A percentile compares a stretch with the other conserved stretches of the same genome.
Conservation (phyloP, 2,113 vertebrate species). For the Pelodiscus sinensis region DNA sequence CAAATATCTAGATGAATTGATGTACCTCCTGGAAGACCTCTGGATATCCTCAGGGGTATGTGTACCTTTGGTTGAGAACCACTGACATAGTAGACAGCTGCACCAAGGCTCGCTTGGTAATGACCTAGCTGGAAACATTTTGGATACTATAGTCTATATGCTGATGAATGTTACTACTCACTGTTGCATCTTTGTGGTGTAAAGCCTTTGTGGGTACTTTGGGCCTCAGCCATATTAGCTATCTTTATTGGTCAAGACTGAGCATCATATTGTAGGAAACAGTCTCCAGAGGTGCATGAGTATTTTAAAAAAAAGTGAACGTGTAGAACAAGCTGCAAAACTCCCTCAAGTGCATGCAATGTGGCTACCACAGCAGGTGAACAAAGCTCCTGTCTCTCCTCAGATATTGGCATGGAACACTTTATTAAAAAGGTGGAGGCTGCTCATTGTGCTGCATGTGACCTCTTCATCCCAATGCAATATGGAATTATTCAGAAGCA, state of each 20-base stretch:
- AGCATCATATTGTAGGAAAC: too few relatives aligned
- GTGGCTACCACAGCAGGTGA: fast-evolving
- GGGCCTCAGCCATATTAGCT: not conserved
- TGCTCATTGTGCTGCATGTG: constrained; percentile 90
- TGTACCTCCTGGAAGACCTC: too few relatives aligned
- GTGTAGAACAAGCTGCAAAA: too few relatives aligned
- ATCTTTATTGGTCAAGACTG: too few relatives aligned
- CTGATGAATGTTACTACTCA: too few relatives aligned
- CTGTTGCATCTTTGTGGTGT: not conserved
- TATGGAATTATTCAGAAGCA: constrained; percentile 91
- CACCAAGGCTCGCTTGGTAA: not conserved
- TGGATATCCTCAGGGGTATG: too few relatives aligned
- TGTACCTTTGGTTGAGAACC: too few relatives aligned
- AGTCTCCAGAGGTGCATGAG: too few relatives aligned
- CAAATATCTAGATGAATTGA: too few relatives aligned
- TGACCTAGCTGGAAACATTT: not conserved
- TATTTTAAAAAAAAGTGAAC: not conserved
- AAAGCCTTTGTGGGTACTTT: not conserved
- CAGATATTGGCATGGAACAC: constrained; percentile 93
- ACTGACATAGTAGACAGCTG: not conserved
- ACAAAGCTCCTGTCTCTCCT: fast-evolving
- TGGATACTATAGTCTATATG: too few relatives aligned
- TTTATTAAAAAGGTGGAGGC: constrained; percentile 94
- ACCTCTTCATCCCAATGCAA: constrained; percentile 95
- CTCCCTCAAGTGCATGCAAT: fast-evolving